These are phyloP conservation scores for Noctua fimbriata DNA, from an alignment of 2,888 invertebrate genomes.

Conservation along the genomic window DNA sequence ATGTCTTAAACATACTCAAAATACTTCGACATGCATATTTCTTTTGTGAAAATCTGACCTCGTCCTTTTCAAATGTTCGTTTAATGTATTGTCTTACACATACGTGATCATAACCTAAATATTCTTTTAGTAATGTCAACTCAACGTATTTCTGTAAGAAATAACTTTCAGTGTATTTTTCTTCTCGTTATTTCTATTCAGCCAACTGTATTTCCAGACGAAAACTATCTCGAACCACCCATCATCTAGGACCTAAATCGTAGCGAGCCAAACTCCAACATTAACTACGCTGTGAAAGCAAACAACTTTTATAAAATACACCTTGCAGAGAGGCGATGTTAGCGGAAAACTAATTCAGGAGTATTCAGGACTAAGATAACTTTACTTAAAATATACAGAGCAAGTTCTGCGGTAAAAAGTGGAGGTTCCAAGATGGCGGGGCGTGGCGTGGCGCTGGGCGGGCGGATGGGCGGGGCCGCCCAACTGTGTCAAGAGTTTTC, in stretches of 20 bases:
- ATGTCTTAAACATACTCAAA: no score
- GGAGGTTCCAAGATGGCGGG: slow-evolving; percentile 70
- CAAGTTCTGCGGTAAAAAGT: slow-evolving; percentile 58
- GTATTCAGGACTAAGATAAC: slow-evolving; percentile 69
- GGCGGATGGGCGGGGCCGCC: slow-evolving; percentile 76
- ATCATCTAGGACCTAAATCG: slow-evolving; percentile 1
- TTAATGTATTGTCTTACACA: background rate
- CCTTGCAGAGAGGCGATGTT: slow-evolving; percentile 58
- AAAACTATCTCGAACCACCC: slow-evolving; percentile 9
- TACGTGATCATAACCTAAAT: background rate
- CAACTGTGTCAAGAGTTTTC: slow-evolving; percentile 81
- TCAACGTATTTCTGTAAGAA: background rate
- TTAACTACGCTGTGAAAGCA: slow-evolving; percentile 53
- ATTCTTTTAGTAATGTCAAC: background rate
- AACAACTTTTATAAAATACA: slow-evolving; percentile 65
- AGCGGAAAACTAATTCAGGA: slow-evolving; percentile 69
- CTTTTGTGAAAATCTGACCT: background rate
- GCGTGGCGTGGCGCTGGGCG: slow-evolving; percentile 76
- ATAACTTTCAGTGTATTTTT: background rate
- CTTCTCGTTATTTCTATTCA: background rate
- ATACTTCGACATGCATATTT: background rate
- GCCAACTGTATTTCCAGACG: background rate
- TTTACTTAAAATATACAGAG: slow-evolving; percentile 73
- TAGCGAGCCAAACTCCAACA: slow-evolving; percentile 48
- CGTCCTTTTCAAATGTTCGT: background rate